Percentiles rank a stretch among this genome's conserved stretches.
These are phyloP conservation scores for Temnothorax ravouxi DNA, from an alignment of 2,888 invertebrate genomes.

Conservation along the genomic window DNA sequence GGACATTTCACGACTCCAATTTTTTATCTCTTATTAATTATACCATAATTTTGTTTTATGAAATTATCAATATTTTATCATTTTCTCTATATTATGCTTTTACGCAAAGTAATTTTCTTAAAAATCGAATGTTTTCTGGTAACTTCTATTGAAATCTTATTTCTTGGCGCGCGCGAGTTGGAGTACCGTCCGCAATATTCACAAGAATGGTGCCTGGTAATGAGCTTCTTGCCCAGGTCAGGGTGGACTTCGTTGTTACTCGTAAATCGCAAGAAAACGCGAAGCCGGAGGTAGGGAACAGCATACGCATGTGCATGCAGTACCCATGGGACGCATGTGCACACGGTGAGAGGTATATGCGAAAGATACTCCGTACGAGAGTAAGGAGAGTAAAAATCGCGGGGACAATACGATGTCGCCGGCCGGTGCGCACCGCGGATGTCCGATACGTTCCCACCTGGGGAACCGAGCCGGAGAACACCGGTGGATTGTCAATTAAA, in stretches of 20 bases:
- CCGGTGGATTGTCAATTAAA: conserved; percentile 85
- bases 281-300: conserved; percentile 35
- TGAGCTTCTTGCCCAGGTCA: conserved; percentile 79
- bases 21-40: not conserved
- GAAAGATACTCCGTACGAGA: conserved; percentile 26
- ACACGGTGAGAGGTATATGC: conserved; percentile 61
- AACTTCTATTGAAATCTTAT: not conserved
- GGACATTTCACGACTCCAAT: not conserved
- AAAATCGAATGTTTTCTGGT: not conserved
- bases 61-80: not conserved
- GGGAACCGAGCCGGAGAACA: conserved; percentile 57
- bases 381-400: conserved; percentile 77
- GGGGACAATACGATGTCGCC: conserved; percentile 85
- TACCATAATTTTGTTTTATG: not conserved
- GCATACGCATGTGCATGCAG: not conserved
- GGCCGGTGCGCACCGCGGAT: conserved; percentile 79
- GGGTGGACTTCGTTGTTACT: conserved; percentile 77
- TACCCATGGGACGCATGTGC: conserved; percentile 55
- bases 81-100: not conserved
- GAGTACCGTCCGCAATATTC: not conserved
- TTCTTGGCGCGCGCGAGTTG: not conserved
- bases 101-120: not conserved
- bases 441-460: conserved; percentile 84
- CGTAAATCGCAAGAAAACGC: conserved; percentile 75
- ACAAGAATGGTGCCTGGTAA: conserved; percentile 73